Evolutionary conservation across 2,113 vertebrate genomes (phyloP).

Genomic region (Bolborhynchus lineola): DNA sequence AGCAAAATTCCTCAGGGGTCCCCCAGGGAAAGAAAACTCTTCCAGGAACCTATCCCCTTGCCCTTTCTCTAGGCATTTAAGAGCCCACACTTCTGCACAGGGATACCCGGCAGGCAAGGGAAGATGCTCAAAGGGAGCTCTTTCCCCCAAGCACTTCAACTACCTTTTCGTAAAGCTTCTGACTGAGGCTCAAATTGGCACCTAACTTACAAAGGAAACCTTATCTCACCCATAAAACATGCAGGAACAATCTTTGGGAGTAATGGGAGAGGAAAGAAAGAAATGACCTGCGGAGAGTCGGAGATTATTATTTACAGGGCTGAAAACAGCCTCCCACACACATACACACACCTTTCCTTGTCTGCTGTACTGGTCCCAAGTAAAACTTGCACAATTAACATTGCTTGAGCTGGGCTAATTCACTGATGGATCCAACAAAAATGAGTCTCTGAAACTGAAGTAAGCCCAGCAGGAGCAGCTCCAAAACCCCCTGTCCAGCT

Average conservation of each 20-base stretch:
- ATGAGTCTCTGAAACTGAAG: background rate
- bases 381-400: background rate
- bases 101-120: background rate
- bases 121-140: background rate
- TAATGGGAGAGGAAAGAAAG: background rate
- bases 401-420: background rate
- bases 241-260: background rate
- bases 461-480: background rate
- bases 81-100: background rate
- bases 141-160: background rate
- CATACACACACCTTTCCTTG: background rate
- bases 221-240: background rate
- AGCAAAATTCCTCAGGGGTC: background rate
- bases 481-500: background rate
- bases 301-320: background rate
- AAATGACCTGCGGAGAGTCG: background rate
- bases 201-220: background rate
- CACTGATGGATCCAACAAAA: background rate
- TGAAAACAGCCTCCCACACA: slow-evolving; percentile 10
- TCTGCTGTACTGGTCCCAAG: background rate
- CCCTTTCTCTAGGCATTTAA: slow-evolving; percentile 17
- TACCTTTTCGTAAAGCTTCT: background rate
- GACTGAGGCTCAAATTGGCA: background rate
- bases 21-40: background rate
- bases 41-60: background rate